Conservation (phyloP, 2,888 invertebrate genomes). For the Leucoma salicis region DNA sequence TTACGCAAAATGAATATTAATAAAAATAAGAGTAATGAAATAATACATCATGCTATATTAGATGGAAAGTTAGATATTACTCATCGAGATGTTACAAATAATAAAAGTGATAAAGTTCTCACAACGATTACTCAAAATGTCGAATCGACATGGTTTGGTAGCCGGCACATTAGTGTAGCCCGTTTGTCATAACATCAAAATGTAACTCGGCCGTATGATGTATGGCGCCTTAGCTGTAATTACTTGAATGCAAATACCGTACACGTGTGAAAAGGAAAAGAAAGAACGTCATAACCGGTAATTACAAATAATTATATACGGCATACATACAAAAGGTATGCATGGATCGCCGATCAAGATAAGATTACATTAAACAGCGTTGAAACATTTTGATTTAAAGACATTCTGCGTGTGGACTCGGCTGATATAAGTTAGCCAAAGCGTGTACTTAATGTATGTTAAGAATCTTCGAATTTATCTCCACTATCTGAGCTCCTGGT, state of each 20-base stretch:
- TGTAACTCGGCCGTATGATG: slow-evolving; percentile 68
- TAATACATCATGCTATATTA: slow-evolving; percentile 80
- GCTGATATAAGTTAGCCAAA: slow-evolving; percentile 60
- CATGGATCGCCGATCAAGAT: slow-evolving; percentile 74
- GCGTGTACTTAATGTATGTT: slow-evolving; percentile 76
- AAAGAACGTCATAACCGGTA: slow-evolving; percentile 74
- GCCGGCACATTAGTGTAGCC: slow-evolving; percentile 57
- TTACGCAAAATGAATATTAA: slow-evolving; percentile 79
- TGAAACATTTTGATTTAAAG: slow-evolving; percentile 81
- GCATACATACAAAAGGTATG: slow-evolving; percentile 74
- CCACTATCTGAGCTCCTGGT: slow-evolving; percentile 31
- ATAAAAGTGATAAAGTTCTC: slow-evolving; percentile 73
- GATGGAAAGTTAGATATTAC: slow-evolving; percentile 75
- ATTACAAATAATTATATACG: slow-evolving; percentile 78
- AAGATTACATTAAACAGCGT: slow-evolving; percentile 77
- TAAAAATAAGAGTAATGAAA: slow-evolving; percentile 74
- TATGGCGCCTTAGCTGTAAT: slow-evolving; percentile 73
- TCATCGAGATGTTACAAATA: slow-evolving; percentile 69
- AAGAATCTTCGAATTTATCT: slow-evolving; percentile 70
- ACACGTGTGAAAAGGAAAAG: slow-evolving; percentile 79
- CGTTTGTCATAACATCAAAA: slow-evolving; percentile 76
- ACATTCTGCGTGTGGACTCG: slow-evolving; percentile 68
- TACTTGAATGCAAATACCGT: slow-evolving; percentile 78
- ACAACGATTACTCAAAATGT: slow-evolving; percentile 69
- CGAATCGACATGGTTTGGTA: slow-evolving; percentile 67